These are phyloP conservation scores for Lepidocyrtinus sp. DNA, from an alignment of 2,888 invertebrate species.

Conservation along the genomic window DNA sequence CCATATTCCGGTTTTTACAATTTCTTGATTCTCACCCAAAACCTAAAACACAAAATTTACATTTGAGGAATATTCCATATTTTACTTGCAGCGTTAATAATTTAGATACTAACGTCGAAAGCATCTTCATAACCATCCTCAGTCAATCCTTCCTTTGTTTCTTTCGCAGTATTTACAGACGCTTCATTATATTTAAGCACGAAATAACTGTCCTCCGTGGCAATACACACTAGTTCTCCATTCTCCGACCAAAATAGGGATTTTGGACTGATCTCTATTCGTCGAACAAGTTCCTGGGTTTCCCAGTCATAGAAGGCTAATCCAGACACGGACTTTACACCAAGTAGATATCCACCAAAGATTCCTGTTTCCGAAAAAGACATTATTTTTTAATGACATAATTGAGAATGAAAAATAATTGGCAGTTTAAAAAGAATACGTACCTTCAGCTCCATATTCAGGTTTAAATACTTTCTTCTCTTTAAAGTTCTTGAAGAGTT, in stretches of 20 bases:
- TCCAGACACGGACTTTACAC: conserved; percentile 92
- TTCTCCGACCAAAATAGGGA: conserved; percentile 98
- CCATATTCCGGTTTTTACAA: conserved; percentile 96
- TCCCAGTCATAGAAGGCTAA: conserved; percentile 99
- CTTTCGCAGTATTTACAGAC: conserved; percentile 83
- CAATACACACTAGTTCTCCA: conserved; percentile 92
- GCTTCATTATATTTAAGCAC: conserved; percentile 90
- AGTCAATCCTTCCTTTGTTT: conserved; percentile 83
- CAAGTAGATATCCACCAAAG: conserved; percentile 91
- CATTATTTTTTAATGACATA: neutral
- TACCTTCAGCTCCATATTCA: conserved; percentile 95
- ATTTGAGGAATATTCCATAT: too few species aligned
- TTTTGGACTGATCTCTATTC: conserved; percentile 96
- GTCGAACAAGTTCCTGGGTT: conserved; percentile 87
- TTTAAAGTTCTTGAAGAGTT: conserved; percentile 98
- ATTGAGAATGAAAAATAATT: too few species aligned
- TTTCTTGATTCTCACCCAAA: conserved; percentile 89
- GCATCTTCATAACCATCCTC: conserved; percentile 97
- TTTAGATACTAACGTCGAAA: conserved; percentile 78
- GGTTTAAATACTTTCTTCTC: conserved; percentile 96
- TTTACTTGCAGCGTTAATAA: too few species aligned
- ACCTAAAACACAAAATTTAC: conserved; percentile 76
- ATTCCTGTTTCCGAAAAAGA: conserved; percentile 79
- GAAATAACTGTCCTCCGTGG: conserved; percentile 96
- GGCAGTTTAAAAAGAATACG: conserved; percentile 66